Base-by-base conservation (phyloP, 2,797 vertebrate genomes). In the Periophthalmus magnuspinnatus region DNA sequence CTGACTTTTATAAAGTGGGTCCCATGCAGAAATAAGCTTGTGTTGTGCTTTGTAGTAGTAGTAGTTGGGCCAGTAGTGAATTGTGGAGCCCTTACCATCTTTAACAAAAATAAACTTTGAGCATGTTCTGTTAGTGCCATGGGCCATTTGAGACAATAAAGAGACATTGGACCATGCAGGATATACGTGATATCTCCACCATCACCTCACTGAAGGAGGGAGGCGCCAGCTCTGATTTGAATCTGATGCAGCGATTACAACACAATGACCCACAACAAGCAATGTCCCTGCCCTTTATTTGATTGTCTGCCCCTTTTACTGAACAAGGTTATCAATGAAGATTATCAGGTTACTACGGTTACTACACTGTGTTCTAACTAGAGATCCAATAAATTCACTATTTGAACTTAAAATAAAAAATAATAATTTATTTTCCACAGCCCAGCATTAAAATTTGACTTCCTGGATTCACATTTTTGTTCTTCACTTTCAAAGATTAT, bases 321-420 rank as follows among this genome's bases (percentile, higher is more conserved):
- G 70, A 78, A 83, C 83, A 84, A 88, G 81, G 80, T 87, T 87
- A 89, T 90, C 83, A 77, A 38, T 67, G 67, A 72, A 84, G 88
- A 86, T 86, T 61, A 87, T 90, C 81, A 60, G 69, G 75, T 81
- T 68, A 63, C 71, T 75, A 80, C 65, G 41, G 70, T 75, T 67
- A 70, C 63, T 4, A 45, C 13, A 45, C 5, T 22, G 9, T 32
- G 28, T 32, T 62, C 10, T 62, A 6, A 24, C 48, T 36, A 61
- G 11, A 14, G 60, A 41, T 38, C 21, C 2, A 2, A 22, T 38
- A 24, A 10, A 55, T 22, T 24, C 52, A 55, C 8, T 21, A 10
- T 55, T 55, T 7, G 10, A 21, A 22, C 52, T 54, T 21, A 13
- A 10, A 55, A 55, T 21, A 11, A 55, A 45, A n/a, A 14, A 45